Percentiles rank a stretch among this genome's conserved stretches.
phyloP scores from a whole-genome alignment of 2,888 invertebrate genomes.

The Acholoe squamosa region DNA sequence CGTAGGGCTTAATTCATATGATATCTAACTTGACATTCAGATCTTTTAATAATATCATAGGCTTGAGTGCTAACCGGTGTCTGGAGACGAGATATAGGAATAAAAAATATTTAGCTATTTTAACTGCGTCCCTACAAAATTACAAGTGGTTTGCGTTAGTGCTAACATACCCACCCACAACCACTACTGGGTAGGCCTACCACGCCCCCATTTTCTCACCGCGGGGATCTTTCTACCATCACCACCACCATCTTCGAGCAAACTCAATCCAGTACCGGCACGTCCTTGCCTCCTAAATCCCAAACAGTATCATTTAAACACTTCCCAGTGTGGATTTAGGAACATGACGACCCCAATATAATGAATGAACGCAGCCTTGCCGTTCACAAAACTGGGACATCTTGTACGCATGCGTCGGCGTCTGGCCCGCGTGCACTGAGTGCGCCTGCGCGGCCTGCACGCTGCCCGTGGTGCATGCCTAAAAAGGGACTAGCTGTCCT shows the following conservation, averaged over 20 bases:
- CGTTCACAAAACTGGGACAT: slow-evolving; percentile 40
- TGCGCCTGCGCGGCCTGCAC: slow-evolving; percentile 29
- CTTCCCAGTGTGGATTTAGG: background rate
- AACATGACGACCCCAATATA: background rate
- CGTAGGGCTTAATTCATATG: no score
- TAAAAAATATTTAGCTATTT: no score
- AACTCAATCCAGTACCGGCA: background rate
- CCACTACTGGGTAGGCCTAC: no score
- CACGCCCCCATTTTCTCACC: no score
- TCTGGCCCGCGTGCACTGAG: background rate
- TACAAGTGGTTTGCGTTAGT: no score
- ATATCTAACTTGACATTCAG: no score
- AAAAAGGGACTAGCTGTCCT: slow-evolving; percentile 35
- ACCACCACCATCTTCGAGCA: background rate
- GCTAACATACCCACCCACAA: no score
- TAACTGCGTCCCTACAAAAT: no score
- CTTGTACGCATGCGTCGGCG: slow-evolving; percentile 34
- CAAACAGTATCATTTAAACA: background rate
- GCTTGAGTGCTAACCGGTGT: no score
- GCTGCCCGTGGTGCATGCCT: slow-evolving; percentile 10
- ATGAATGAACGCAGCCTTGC: slow-evolving; percentile 29
- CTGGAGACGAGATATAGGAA: no score
- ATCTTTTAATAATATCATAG: no score
- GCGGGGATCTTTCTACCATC: background rate
- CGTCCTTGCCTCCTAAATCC: background rate